phyloP scores from a whole-genome alignment of 1,140 invertebrate genomes.

The Drosophila cardini region DNA sequence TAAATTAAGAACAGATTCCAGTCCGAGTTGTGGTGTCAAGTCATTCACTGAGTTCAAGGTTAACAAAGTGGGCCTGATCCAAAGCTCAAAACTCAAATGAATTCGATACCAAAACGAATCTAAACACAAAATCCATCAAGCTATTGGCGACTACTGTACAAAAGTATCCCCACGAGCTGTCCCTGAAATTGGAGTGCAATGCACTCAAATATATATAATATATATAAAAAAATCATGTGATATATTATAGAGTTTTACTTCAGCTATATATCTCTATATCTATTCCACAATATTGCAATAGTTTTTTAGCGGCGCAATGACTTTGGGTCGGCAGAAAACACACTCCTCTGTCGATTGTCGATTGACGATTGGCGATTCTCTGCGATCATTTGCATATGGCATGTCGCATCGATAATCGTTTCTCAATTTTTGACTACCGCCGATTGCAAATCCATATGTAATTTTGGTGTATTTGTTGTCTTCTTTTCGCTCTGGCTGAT shows the following conservation, averaged over 20 bases:
- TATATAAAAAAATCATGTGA: not conserved
- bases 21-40: not conserved
- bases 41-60: conserved; percentile 64
- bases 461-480: conserved; percentile 37
- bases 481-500: conserved; percentile 46
- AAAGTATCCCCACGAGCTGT: conserved; percentile 9
- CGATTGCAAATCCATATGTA: conserved; percentile 20
- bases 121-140: not conserved
- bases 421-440: conserved; percentile 60
- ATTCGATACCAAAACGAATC: too few species aligned
- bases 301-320: conserved; percentile 66
- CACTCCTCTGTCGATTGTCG: conserved; percentile 3
- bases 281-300: conserved; percentile 53
- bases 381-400: conserved; percentile 45
- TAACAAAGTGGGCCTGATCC: too few species aligned
- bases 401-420: conserved; percentile 49
- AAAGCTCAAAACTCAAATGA: too few species aligned
- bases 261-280: not conserved
- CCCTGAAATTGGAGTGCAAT: conserved; percentile 56
- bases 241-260: not conserved
- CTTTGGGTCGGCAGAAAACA: conserved; percentile 38
- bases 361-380: conserved; percentile 24
- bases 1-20: conserved; percentile 51
- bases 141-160: conserved; percentile 31
- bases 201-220: conserved; percentile 14